phyloP scores from a whole-genome alignment of 2,888 invertebrate species.

The Monoplex corrugatus region DNA sequence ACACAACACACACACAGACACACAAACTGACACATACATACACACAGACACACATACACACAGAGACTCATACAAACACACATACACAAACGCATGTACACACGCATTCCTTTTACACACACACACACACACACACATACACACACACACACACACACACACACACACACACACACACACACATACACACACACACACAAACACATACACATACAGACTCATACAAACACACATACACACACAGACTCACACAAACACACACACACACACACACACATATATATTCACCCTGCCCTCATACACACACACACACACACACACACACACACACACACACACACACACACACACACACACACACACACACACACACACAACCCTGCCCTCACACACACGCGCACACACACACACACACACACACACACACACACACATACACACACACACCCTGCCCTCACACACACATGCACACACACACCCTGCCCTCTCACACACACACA shows the following conservation, averaged over 20 bases:
- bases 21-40: not conserved
- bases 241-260: slow-evolving; percentile 7
- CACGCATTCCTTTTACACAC: slow-evolving; percentile 11
- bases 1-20: too few relatives aligned
- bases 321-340: not conserved
- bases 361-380: slow-evolving; percentile 8
- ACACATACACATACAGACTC: too few relatives aligned
- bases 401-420: slow-evolving; percentile 28
- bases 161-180: not conserved
- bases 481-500: not conserved
- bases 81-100: not conserved
- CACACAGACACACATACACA: not conserved
- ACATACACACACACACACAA: too few relatives aligned
- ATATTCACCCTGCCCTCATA: not conserved
- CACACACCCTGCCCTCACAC: too few relatives aligned
- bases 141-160: not conserved
- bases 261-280: slow-evolving; percentile 20
- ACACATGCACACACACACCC: too few relatives aligned
- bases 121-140: slow-evolving; percentile 8
- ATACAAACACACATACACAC: not conserved
- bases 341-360: slow-evolving; percentile 19
- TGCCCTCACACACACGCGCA: not conserved
- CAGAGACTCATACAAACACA: not conserved
- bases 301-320: slow-evolving; percentile 19
- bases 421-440: not conserved